Base-by-base conservation (phyloP, 2,888 invertebrate genomes). In the Priocnemis perturbator region DNA sequence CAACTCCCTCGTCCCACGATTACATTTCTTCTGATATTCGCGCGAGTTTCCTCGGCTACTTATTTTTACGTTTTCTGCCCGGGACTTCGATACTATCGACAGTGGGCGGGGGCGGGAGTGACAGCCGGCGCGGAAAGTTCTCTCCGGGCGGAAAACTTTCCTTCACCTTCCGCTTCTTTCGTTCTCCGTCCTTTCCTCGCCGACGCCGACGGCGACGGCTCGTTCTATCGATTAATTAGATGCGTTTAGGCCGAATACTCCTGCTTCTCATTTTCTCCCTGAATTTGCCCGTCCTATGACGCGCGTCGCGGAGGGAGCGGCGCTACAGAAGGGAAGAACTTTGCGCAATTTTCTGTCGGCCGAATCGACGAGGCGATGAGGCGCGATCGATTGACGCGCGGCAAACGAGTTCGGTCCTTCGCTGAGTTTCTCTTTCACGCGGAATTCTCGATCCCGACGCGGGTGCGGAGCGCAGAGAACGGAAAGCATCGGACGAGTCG, bases 211-310 rank as follows among this genome's bases (percentile, higher is more conserved):
- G 47, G n/a, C 17, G 17, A 19, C 0, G 11, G 50, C 50, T 17
- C 50, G 50, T 19, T 50, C 50, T 17, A 50, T 50, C 50, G n/a
- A 50, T 50, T 50, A 50, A 50, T 50, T 50, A 50, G 50, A 50
- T 50, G 50, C 50, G 50, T 50, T 50, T 50, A 50, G 50, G n/a
- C 50, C 50, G 50, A 50, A 11, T 50, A 50, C 50, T 50, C 50
- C 19, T 14, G 50, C n/a, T 17, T 50, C 50, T 50, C 50, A 19
- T 50, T 50, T 50, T 11, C 50, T n/a, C 19, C 17, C 11, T 19
- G 50, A 50, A 50, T 19, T 19, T 19, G n/a, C 50, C n/a, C 50
- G 50, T 17, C 1, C 50, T n/a, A 19, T 19, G 17, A 17, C 47
- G 47, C n/a, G n/a, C n/a, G n/a, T n/a, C n/a, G n/a, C n/a, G n/a